phyloP scores from a whole-genome alignment of 2,888 invertebrate genomes.

The Diplazon laetatorius region DNA sequence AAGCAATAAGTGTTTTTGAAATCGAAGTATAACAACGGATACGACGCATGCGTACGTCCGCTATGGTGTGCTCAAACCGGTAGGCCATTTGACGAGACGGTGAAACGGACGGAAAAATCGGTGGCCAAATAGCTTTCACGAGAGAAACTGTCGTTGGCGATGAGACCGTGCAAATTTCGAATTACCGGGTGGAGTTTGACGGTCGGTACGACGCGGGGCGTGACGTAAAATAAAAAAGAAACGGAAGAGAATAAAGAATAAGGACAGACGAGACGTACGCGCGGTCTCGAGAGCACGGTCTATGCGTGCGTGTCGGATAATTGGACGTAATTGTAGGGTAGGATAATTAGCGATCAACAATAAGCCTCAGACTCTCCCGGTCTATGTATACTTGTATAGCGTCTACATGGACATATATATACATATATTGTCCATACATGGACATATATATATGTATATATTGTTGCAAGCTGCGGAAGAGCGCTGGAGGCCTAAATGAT shows the following conservation, averaged over 20 bases:
- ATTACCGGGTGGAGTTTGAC: conserved; percentile 14
- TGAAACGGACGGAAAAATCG: conserved; percentile 26
- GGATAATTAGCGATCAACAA: conserved; percentile 82
- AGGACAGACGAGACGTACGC: conserved; percentile 21
- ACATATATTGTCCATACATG: not conserved
- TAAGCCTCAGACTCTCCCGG: conserved; percentile 69
- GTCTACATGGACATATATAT: not conserved
- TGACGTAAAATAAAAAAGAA: not conserved
- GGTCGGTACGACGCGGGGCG: not conserved
- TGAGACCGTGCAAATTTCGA: not conserved
- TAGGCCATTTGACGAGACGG: not conserved
- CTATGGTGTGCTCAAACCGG: not conserved
- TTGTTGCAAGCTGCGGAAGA: conserved; percentile 16
- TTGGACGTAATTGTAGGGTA: conserved; percentile 79
- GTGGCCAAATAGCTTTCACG: not conserved
- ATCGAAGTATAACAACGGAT: not conserved
- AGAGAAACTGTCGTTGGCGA: not conserved
- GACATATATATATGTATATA: not conserved
- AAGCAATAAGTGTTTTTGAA: conserved; percentile 3
- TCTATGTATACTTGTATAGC: too few species aligned
- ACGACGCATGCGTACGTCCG: not conserved
- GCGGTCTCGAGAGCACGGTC: conserved; percentile 4
- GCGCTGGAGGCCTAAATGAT: conserved; percentile 25
- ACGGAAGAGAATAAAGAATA: conserved; percentile 17
- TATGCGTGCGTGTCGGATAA: conserved; percentile 79